Base-by-base conservation (phyloP, 2,888 invertebrate genomes). In the Arrhopalites spinosus region DNA sequence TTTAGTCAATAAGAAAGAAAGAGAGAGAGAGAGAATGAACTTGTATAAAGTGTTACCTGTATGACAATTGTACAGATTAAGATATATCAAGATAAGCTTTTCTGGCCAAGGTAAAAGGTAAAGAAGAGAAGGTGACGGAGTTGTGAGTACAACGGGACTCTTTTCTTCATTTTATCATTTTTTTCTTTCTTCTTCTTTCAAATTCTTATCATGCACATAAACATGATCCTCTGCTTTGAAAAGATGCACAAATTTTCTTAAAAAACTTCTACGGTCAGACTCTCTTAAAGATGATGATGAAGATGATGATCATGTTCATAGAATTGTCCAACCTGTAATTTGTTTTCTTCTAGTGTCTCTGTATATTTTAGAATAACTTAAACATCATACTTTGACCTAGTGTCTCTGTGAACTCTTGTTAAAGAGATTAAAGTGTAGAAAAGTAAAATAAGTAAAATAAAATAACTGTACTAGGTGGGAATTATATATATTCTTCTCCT, bases 141-240 rank as follows among this genome's bases (percentile, higher is more conserved):
- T 11, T 1, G 7, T 3, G n/a, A 25, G 59, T 13, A 25, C 25
- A 61, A 61, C 59, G 59, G 59, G 59, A 61, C 23, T 61, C 23
- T 25, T 61, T 61, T 25, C 7, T 61, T 61, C 15, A 15, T 23
- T 61, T 27, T 23, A 7, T 7, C 36, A 36, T 36, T 61, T 61
- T n/a, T n/a, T n/a, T n/a, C n/a, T n/a, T n/a, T n/a, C n/a, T n/a
- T n/a, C n/a, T n/a, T 25, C 20, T 25, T 61, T 23, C 23, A 25
- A 61, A 61, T 61, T 61, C 59, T 27, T 61, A 7, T 61, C 59
- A 61, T 61, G 23, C 59, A 61, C 59, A 15, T 50, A 17, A 50
- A 23, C 59, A 8, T 25, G 5, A 8, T 25, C 20, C n/a, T 61
- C 2, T 61, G 23, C 13, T 25, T 50, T 7, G 8, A 45, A 45